Evolutionary conservation across 2,797 vertebrate genomes (phyloP), one percentile per base, ranked within the genome.

Genomic region (Philypnodon macrostomus): DNA sequence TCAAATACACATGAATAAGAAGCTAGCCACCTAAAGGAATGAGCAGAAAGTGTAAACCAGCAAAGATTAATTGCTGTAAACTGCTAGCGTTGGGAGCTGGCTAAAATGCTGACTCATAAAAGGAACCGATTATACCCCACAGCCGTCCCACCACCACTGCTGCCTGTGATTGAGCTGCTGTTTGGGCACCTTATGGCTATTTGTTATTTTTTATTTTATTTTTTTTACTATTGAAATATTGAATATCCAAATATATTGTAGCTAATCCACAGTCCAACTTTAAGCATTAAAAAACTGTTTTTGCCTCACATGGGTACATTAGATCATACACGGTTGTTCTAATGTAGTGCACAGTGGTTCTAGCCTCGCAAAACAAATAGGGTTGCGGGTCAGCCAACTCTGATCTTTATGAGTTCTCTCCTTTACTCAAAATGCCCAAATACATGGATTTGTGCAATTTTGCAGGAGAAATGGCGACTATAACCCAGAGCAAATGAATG

Each of bases 41-140:
- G 48, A 33, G 18, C 13, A 58, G 54, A 31, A 38, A 67, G 23
- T 14, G 40, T 35, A 52, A 55, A 58, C 39, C 58, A 65, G 54
- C 49, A 68, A 34, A 68, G 64, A 67, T 47, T 53, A 66, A 51
- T 38, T 38, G 67, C 51, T 58, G 26, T 55, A 71, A 71, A 68
- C 57, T 63, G 63, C 71, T 58, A 41, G 65, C 32, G 4, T 48
- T 48, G 56, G 48, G 44, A 48, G 53, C 27, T 30, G 32, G 45
- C 58, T 59, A 63, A 80, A 79, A 61, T 66, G 77, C 80, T 86
- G 82, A 87, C 70, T 81, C 78, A 58, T 73, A 51, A 62, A 44
- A 15, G 15, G 36, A 55, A 69, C 36, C 58, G 58, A 81, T 84
- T 80, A 84, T 62, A 76, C 54, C 59, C 34, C 19, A 59, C 49